Conservation (phyloP, 1,140 invertebrate genomes). For the Meloidogyne floridensis region DNA sequence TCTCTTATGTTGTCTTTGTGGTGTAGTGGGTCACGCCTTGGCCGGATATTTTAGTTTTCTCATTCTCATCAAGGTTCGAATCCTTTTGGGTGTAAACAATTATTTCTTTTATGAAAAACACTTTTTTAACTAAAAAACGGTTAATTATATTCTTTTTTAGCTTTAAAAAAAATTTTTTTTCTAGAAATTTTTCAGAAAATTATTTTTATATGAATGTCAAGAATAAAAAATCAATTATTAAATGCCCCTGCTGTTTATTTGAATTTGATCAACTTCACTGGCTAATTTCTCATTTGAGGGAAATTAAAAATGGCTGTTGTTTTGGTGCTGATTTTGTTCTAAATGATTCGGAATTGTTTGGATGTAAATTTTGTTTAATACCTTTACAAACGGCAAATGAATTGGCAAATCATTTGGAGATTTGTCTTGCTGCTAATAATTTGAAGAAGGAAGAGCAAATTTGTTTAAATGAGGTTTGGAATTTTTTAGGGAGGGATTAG, state of each 20-base stretch:
- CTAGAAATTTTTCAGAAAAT: too few relatives aligned
- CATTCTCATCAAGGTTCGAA: too few relatives aligned
- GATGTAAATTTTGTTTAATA: background rate
- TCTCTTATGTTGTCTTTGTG: too few relatives aligned
- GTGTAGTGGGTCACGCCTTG: too few relatives aligned
- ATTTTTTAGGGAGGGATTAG: too few relatives aligned
- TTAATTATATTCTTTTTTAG: too few relatives aligned
- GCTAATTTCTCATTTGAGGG: constrained; percentile 7
- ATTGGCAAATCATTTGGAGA: background rate
- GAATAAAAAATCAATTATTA: background rate
- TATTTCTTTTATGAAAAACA: too few relatives aligned
- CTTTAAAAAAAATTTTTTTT: too few relatives aligned
- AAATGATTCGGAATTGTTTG: background rate
- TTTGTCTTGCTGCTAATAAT: background rate
- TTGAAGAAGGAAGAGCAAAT: too few relatives aligned
- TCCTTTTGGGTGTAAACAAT: too few relatives aligned
- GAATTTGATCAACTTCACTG: background rate
- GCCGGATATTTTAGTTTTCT: too few relatives aligned
- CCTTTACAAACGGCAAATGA: background rate
- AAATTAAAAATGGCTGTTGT: background rate
- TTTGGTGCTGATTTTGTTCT: background rate
- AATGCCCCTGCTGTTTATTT: constrained; percentile 22
- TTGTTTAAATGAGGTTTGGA: background rate
- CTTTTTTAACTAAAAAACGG: too few relatives aligned
- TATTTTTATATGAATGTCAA: background rate